These are phyloP conservation scores for Bostrychus sinensis DNA, from an alignment of 2,113 vertebrate genomes.

Conservation along the genomic window DNA sequence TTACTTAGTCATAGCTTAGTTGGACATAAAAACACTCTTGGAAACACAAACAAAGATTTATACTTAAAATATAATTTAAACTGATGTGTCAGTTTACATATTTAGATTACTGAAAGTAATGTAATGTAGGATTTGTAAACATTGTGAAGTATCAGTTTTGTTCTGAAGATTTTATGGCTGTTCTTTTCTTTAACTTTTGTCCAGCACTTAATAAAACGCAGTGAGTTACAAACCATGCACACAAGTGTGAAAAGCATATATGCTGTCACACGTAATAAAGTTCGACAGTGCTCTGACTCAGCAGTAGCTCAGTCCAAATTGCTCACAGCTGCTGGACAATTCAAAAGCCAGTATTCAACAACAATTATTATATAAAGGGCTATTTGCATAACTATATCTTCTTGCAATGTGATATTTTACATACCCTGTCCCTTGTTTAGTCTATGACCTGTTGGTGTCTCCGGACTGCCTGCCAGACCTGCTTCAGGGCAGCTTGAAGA, in stretches of 20 bases:
- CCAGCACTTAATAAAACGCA: slow-evolving; percentile 57
- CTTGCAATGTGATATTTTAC: slow-evolving; percentile 12
- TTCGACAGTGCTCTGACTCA: slow-evolving; percentile 34
- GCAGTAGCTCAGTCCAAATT: slow-evolving; percentile 13
- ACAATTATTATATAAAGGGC: no score
- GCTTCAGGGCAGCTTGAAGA: slow-evolving; percentile 84
- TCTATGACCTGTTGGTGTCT: slow-evolving; percentile 91
- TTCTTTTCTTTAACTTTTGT: slow-evolving; percentile 35
- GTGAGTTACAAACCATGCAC: slow-evolving; percentile 34
- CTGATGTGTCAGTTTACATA: no score
- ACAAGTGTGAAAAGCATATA: slow-evolving; percentile 8
- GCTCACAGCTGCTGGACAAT: slow-evolving; percentile 7
- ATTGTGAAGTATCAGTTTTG: slow-evolving; percentile 31
- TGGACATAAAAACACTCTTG: no score
- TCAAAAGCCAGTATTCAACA: not conserved
- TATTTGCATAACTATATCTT: not conserved
- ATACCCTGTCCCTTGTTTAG: slow-evolving; percentile 70
- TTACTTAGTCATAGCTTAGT: no score
- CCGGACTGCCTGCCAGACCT: slow-evolving; percentile 84
- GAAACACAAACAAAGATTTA: no score
- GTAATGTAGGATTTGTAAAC: not conserved
- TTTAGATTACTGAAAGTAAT: no score
- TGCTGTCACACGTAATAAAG: slow-evolving; percentile 57
- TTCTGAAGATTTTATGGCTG: no score
- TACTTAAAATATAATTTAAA: no score